Base-by-base conservation (phyloP, 2,113 vertebrate genomes). In the Naja naja region DNA sequence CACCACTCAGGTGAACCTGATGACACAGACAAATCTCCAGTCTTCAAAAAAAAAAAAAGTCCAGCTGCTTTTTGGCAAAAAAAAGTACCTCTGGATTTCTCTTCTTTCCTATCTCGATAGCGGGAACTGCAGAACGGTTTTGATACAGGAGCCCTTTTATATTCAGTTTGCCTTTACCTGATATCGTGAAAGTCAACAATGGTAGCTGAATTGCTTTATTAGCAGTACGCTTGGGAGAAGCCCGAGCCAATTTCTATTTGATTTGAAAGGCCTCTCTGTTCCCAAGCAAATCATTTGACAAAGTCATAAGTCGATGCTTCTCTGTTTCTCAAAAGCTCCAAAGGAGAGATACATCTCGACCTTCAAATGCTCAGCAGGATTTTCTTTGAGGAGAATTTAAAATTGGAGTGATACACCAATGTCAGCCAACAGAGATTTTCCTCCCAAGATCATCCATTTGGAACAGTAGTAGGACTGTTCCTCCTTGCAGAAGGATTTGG, bases 231-330 rank as follows among this genome's bases (percentile, higher is more conserved):
- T 93, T 93, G 55, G 45, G 88, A 81, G 88, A 93, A 81, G 55
- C 92, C 60, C 74, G 60, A 86, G 56, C 52, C 88, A 89, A 92
- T 93, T 93, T 93, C 34, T 89, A 47, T 55, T 53, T 39, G 74
- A 86, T 89, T 90, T 60, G 74, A 81, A 90, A 93, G 92, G 74
- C 58, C 92, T 90, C 74, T 74, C 45, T 49, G 45, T 64, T 93
- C 88, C 74, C 58, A 86, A 90, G 89, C 53, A 85, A 30, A 90
- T 20, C 18, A 23, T 90, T 93, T 93, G 74, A 90, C 88, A 93
- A 86, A 93, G 74, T 60, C 45, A 34, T 90, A 86, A 86, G 74
- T 74, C 53, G 92, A 86, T 86, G 54, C 54, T 90, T 45, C 88
- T 86, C 45, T 53, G 25, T 90, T 93, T 30, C 92, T 74, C 25